phyloP scores from a whole-genome alignment of 2,113 vertebrate species.

The Planiliza haematocheilus region DNA sequence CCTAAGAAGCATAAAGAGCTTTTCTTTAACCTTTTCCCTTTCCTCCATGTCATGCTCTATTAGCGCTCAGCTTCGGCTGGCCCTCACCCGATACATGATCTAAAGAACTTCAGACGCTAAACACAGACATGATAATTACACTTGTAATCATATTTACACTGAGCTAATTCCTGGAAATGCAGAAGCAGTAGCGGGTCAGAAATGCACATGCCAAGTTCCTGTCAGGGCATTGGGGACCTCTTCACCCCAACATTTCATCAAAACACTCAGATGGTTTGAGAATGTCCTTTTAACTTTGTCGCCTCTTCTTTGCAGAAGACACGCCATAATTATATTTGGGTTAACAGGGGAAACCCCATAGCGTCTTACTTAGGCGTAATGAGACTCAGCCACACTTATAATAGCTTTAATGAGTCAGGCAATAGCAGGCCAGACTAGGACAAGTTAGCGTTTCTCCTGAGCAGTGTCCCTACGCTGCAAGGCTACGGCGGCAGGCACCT shows the following conservation, averaged over 20 bases:
- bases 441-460: background rate
- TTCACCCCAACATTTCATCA: too few relatives aligned
- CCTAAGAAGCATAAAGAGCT: slow-evolving; percentile 72
- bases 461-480: background rate
- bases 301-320: background rate
- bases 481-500: background rate
- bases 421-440: background rate
- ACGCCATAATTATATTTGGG: slow-evolving; percentile 4
- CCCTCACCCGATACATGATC: slow-evolving; percentile 13
- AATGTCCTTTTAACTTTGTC: too few relatives aligned
- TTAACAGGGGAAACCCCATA: slow-evolving; percentile 9
- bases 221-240: too few relatives aligned
- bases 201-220: too few relatives aligned
- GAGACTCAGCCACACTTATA: slow-evolving; percentile 8
- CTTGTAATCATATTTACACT: too few relatives aligned
- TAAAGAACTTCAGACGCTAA: background rate
- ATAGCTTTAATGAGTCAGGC: slow-evolving; percentile 8
- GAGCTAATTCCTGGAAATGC: too few relatives aligned
- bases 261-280: too few relatives aligned
- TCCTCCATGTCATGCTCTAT: slow-evolving; percentile 17
- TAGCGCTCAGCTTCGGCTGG: slow-evolving; percentile 3
- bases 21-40: slow-evolving; percentile 58
- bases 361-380: background rate
- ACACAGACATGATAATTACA: background rate
- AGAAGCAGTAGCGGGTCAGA: too few relatives aligned